Evolutionary conservation across 1,140 invertebrate species (phyloP).

Genomic region (Hermatobates lingyangjiaoensis): DNA sequence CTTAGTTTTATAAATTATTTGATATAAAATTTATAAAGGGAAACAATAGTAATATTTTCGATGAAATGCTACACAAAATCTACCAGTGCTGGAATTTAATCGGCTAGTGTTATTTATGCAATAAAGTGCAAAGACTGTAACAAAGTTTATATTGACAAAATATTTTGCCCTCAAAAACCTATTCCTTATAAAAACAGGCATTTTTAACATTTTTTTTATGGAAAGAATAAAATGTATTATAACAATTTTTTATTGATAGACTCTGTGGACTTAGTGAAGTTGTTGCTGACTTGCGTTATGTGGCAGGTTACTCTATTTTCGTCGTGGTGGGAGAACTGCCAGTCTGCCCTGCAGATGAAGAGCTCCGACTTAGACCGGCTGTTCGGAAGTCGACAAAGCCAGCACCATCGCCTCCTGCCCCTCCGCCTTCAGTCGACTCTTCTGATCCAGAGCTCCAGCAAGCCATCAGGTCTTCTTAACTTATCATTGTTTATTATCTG

Average conservation of each 20-base stretch:
- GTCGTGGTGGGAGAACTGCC: conserved; percentile 52
- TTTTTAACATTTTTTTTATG: background rate
- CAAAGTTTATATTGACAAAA: background rate
- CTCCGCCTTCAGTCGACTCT: background rate
- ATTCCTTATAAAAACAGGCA: background rate
- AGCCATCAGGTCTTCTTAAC: conserved; percentile 10
- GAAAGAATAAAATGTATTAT: background rate
- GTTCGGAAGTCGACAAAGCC: conserved; percentile 1
- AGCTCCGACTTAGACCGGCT: conserved; percentile 32
- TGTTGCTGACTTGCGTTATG: conserved; percentile 5
- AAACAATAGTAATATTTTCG: no score
- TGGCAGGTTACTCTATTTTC: conserved; percentile 61
- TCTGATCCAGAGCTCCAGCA: conserved; percentile 12
- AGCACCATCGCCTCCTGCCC: background rate
- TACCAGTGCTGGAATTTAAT: no score
- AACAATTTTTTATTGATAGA: background rate
- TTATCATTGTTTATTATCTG: background rate
- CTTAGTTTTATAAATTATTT: no score
- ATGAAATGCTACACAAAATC: no score
- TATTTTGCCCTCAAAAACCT: background rate
- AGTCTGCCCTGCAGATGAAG: conserved; percentile 44
- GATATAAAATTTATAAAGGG: no score
- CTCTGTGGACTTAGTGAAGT: background rate
- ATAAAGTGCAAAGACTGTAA: background rate
- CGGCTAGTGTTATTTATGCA: background rate